These are phyloP conservation scores for Aspiorhynchus laticeps DNA, from an alignment of 2,113 vertebrate species.

Conservation along the genomic window DNA sequence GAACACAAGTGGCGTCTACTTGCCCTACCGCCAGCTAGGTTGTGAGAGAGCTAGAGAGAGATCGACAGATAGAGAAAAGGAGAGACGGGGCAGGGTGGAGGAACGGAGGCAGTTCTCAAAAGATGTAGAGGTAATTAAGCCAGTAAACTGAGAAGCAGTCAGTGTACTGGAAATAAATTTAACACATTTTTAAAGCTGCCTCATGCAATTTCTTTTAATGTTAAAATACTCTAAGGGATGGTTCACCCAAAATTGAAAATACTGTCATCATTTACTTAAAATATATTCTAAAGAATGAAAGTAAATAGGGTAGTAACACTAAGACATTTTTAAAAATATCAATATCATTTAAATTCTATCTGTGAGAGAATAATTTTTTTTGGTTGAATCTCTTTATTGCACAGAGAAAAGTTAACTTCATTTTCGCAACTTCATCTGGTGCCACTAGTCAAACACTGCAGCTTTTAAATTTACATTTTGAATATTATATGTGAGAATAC, in stretches of 20 bases:
- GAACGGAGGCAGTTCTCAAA: constrained; percentile 23
- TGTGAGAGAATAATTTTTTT: neutral
- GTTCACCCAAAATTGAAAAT: neutral
- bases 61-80: constrained; percentile 45
- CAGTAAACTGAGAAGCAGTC: constrained; percentile 16
- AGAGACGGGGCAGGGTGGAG: constrained; percentile 38
- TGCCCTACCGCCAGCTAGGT: constrained; percentile 71
- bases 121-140: constrained; percentile 18
- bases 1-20: constrained; percentile 70
- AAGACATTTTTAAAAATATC: neutral
- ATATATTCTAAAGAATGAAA: neutral
- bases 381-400: neutral
- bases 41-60: constrained; percentile 44
- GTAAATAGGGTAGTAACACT: neutral
- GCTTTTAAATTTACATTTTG: neutral
- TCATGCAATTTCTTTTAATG: neutral
- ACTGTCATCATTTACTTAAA: neutral
- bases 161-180: neutral
- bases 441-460: neutral
- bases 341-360: too few species aligned
- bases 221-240: neutral
- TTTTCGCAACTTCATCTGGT: neutral
- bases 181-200: neutral
- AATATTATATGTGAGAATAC: constrained; percentile 1
- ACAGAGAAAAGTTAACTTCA: neutral